Evolutionary conservation across 2,113 vertebrate genomes (phyloP).

Genomic region (Epinephelus cyanopodus): DNA sequence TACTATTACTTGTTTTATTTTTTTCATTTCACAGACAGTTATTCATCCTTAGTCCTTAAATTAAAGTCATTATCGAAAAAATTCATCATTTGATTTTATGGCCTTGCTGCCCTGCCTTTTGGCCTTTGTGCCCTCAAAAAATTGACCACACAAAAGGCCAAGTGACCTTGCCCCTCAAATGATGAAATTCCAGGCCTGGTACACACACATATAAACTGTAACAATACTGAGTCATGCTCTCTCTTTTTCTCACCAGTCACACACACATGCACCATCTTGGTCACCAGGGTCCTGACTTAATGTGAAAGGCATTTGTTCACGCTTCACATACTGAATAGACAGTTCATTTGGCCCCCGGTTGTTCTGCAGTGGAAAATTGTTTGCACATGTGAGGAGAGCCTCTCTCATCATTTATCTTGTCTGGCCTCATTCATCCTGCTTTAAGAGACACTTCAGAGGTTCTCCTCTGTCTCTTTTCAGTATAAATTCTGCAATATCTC

Average conservation of each 20-base stretch:
- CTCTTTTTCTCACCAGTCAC: slow-evolving; percentile 3
- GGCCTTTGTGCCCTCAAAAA: no score
- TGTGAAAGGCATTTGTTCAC: slow-evolving; percentile 73
- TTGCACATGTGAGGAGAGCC: slow-evolving; percentile 74
- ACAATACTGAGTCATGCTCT: slow-evolving; percentile 17
- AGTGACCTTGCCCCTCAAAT: no score
- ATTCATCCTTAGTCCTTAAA: no score
- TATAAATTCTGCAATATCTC: slow-evolving; percentile 8
- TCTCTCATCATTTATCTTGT: slow-evolving; percentile 67
- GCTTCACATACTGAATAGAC: slow-evolving; percentile 71
- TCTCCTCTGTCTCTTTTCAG: slow-evolving; percentile 9
- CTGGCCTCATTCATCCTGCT: slow-evolving; percentile 53
- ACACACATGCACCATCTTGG: slow-evolving; percentile 23
- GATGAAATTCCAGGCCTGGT: not conserved
- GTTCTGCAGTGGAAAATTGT: slow-evolving; percentile 67
- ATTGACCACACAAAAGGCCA: no score
- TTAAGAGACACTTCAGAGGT: slow-evolving; percentile 44
- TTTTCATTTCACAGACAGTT: no score
- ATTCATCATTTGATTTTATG: not conserved
- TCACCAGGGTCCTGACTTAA: slow-evolving; percentile 58
- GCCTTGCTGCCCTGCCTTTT: no score
- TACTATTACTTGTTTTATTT: no score
- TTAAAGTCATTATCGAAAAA: no score
- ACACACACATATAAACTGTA: slow-evolving; percentile 5
- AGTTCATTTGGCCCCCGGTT: slow-evolving; percentile 69